Base-by-base conservation (phyloP, 2,797 vertebrate species). In the Menidia menidia region DNA sequence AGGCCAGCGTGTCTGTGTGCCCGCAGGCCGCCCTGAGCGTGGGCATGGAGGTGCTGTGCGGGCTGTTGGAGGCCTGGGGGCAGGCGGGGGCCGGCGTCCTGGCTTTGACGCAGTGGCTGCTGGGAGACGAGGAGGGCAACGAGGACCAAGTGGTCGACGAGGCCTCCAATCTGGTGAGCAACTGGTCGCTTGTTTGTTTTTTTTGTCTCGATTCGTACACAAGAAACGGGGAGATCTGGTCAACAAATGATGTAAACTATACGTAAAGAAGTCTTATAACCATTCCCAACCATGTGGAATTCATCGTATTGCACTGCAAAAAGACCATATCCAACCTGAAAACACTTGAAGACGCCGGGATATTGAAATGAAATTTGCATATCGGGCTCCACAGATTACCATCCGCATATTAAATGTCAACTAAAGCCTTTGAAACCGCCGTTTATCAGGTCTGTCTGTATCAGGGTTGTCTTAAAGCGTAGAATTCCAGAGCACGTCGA, bases 1-100 rank as follows among this genome's bases (percentile, higher is more conserved):
- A 89, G 78, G 77, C 87, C 3, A 91, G 91, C 13, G 88, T 86
- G 80, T 77, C 94, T 0, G 91, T 97, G 68, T 96, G 94, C 75
- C 95, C 97, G 62, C 91, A 96, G 0, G 87, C 96, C 51, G 96
- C 97, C 10, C 83, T 98, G 90, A 93, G 95, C 56, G 80, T 93
- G 30, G 95, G 95, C 0, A 78, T 96, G 70, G 88, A 75, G 32
- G 87, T 93, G 12, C 77, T 99, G 78, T 97, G 97, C 88, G 92
- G 88, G 77, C 90, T 96, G 73, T 93, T 98, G 0, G 90, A 84
- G 87, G 68, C 30, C 32, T 98, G 97, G 96, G 86, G 86, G 3
- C 85, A 94, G 81, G 76, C 92, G 14, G 70, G 7, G 0, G 61
- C 89, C 0, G 96, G 95, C 2, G 61, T 95, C 58, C 82, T 85